Percentiles rank a stretch among this genome's conserved stretches.
Evolutionary conservation across 2,113 vertebrate genomes (phyloP).

Genomic region (Alosa alosa): DNA sequence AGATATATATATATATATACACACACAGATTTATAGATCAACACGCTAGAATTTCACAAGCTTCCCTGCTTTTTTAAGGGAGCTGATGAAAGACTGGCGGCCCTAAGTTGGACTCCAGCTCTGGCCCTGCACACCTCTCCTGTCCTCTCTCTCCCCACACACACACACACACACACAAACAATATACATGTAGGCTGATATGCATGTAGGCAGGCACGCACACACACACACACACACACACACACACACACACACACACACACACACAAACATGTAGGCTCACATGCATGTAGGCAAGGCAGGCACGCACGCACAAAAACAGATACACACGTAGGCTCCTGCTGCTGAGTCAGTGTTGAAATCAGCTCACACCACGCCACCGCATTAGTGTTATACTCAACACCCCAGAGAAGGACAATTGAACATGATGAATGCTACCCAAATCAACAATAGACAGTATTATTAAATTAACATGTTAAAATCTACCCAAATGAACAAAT

Average conservation of each 20-base stretch:
- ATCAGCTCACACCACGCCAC: no score
- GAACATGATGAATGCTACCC: no score
- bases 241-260: no score
- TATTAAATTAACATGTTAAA: neutral
- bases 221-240: no score
- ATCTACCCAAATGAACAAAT: neutral
- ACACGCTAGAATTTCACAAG: slow-evolving; percentile 27
- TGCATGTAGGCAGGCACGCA: no score
- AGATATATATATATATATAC: neutral
- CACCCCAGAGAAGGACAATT: neutral
- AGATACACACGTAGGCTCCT: no score
- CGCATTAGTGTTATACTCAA: neutral
- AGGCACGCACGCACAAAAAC: no score
- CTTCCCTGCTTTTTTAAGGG: slow-evolving; percentile 22
- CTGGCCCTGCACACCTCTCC: slow-evolving; percentile 1
- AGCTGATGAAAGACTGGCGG: slow-evolving; percentile 21
- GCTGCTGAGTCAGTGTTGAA: no score
- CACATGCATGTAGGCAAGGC: no score
- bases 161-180: neutral
- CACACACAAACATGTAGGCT: no score
- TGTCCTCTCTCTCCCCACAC: slow-evolving; percentile 11
- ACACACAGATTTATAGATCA: slow-evolving; percentile 34
- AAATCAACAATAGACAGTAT: neutral
- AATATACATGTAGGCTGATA: neutral
- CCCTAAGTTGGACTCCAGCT: neutral